A percentile compares a stretch with the other conserved stretches of the same genome.
phyloP scores from a whole-genome alignment of 2,888 invertebrate genomes.

The Hyalella azteca region DNA sequence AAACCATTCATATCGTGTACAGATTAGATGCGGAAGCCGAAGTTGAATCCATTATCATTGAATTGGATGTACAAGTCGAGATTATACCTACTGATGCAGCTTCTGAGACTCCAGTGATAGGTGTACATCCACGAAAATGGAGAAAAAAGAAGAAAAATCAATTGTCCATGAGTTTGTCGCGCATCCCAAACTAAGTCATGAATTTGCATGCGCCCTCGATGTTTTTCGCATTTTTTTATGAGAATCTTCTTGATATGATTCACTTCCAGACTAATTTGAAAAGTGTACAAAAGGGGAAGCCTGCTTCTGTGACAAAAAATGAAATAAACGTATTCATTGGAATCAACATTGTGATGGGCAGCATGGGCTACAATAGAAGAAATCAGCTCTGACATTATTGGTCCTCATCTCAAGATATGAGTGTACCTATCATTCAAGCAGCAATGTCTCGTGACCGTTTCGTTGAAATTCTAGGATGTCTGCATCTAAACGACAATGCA shows the following conservation, averaged over 20 bases:
- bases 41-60: too few species aligned
- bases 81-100: too few species aligned
- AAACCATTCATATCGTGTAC: too few species aligned
- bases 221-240: constrained; percentile 44
- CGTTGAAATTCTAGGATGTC: constrained; percentile 37
- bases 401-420: constrained; percentile 39
- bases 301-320: constrained; percentile 36
- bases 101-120: too few species aligned
- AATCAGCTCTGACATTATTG: constrained; percentile 43
- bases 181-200: too few species aligned
- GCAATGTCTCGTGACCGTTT: constrained; percentile 47
- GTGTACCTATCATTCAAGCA: constrained; percentile 38
- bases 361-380: constrained; percentile 36
- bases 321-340: constrained; percentile 46
- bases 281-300: constrained; percentile 41
- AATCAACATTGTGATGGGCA: constrained; percentile 50
- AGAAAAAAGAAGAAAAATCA: too few species aligned
- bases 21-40: too few species aligned
- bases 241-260: constrained; percentile 29
- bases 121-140: too few species aligned
- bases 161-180: too few species aligned
- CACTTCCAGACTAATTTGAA: constrained; percentile 43
- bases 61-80: too few species aligned
- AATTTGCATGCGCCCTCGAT: too few species aligned
- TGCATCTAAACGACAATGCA: constrained; percentile 48